Evolutionary conservation across 2,888 invertebrate genomes (phyloP).

Genomic region (Eristalinus sepulchralis): DNA sequence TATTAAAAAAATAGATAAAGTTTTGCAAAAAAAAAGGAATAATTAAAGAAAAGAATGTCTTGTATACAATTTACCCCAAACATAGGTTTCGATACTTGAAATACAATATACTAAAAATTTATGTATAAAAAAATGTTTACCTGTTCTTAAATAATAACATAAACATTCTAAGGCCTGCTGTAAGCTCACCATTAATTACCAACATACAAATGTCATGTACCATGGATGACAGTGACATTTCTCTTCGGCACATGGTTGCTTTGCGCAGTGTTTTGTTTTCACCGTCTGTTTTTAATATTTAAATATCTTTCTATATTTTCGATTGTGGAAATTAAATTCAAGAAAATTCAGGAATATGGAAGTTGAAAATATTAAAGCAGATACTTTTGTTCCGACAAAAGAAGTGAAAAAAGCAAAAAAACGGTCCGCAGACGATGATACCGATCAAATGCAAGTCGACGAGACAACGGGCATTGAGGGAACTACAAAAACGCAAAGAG

Average conservation of each 20-base stretch:
- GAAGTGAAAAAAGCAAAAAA: constrained; percentile 75
- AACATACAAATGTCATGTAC: neutral
- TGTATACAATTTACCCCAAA: too few relatives aligned
- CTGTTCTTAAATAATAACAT: too few relatives aligned
- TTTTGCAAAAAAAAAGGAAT: too few relatives aligned
- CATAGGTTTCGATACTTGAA: too few relatives aligned
- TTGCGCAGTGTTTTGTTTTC: constrained; percentile 40
- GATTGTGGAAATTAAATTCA: neutral
- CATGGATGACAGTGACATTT: constrained; percentile 16
- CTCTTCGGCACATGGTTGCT: constrained; percentile 55
- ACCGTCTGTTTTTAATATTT: neutral
- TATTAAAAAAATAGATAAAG: neutral
- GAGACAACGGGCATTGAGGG: constrained; percentile 85
- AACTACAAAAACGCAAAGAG: constrained; percentile 77
- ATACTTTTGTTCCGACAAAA: constrained; percentile 74
- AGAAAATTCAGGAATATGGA: constrained; percentile 74
- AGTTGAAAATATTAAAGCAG: constrained; percentile 77
- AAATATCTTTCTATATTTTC: neutral
- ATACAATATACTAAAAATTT: too few relatives aligned
- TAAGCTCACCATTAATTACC: neutral
- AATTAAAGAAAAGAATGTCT: too few relatives aligned
- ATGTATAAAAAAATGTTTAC: too few relatives aligned
- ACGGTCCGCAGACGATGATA: constrained; percentile 78
- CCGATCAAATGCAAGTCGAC: constrained; percentile 86
- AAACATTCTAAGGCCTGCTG: neutral